Evolutionary conservation across 2,797 vertebrate species (phyloP).

Genomic region (Phalloptychus januarius): DNA sequence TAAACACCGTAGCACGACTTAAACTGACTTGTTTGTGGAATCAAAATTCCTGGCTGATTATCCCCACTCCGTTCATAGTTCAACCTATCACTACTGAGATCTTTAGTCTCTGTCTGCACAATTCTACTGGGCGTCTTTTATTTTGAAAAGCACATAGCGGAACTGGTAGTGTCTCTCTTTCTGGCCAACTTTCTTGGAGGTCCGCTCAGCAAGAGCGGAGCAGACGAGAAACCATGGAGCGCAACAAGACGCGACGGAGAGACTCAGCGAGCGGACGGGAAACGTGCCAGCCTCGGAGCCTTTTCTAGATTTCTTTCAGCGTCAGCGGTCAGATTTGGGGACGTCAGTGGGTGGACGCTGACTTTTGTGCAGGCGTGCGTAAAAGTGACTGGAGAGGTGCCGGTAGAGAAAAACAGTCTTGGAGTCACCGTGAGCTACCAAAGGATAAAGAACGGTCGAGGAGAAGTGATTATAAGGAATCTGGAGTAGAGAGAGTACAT

Average conservation of each 20-base stretch:
- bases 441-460: slow-evolving; percentile 22
- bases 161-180: slow-evolving; percentile 6
- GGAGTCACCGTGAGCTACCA: slow-evolving; percentile 36
- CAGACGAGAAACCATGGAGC: slow-evolving; percentile 68
- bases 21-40: background rate
- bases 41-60: background rate
- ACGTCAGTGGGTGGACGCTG: slow-evolving; percentile 23
- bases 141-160: slow-evolving; percentile 44
- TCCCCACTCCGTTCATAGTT: too few relatives aligned
- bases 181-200: background rate
- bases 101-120: background rate
- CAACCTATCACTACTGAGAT: background rate
- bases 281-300: slow-evolving; percentile 33
- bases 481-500: background rate
- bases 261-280: slow-evolving; percentile 38
- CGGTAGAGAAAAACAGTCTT: slow-evolving; percentile 25
- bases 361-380: slow-evolving; percentile 29
- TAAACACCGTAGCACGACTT: background rate
- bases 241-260: slow-evolving; percentile 68
- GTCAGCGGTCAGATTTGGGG: background rate
- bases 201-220: slow-evolving; percentile 50
- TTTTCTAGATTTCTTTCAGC: slow-evolving; percentile 37
- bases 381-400: slow-evolving; percentile 44
- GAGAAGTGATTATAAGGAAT: slow-evolving; percentile 17
- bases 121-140: slow-evolving; percentile 20